These are phyloP conservation scores for Natrix natrix DNA, from an alignment of 2,797 vertebrate genomes.

Conservation along the genomic window DNA sequence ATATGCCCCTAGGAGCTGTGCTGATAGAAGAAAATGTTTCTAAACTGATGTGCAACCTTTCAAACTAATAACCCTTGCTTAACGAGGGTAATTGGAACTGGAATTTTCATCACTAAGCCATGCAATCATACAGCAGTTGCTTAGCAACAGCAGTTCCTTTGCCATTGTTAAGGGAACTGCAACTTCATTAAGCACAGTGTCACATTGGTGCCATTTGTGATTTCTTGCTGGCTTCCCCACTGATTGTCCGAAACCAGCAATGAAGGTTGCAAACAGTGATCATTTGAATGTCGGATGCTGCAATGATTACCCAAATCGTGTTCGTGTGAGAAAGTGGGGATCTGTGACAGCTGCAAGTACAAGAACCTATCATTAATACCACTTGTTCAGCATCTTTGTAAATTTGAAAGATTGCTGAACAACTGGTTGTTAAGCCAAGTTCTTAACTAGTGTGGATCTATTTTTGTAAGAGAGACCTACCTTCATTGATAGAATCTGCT, in stretches of 20 bases:
- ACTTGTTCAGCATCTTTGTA: background rate
- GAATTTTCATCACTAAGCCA: background rate
- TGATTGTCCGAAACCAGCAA: background rate
- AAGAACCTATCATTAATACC: background rate
- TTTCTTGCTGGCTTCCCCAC: background rate
- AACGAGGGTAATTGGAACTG: background rate
- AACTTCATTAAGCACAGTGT: background rate
- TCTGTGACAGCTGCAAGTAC: background rate
- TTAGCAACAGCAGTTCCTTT: background rate
- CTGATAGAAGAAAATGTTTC: background rate
- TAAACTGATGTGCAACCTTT: background rate
- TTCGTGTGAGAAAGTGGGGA: background rate
- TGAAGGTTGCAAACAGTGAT: background rate
- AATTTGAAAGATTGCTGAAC: background rate
- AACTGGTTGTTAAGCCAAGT: background rate
- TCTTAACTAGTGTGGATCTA: background rate
- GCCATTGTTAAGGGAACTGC: background rate
- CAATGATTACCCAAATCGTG: background rate
- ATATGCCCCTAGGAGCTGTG: background rate
- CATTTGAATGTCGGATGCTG: background rate
- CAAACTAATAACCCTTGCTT: background rate
- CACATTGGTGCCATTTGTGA: background rate
- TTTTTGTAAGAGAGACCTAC: background rate
- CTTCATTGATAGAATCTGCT: background rate
- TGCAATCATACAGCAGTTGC: background rate